Evolutionary conservation across 2,113 vertebrate genomes (phyloP).

Genomic region (Leucopsar rothschildi): DNA sequence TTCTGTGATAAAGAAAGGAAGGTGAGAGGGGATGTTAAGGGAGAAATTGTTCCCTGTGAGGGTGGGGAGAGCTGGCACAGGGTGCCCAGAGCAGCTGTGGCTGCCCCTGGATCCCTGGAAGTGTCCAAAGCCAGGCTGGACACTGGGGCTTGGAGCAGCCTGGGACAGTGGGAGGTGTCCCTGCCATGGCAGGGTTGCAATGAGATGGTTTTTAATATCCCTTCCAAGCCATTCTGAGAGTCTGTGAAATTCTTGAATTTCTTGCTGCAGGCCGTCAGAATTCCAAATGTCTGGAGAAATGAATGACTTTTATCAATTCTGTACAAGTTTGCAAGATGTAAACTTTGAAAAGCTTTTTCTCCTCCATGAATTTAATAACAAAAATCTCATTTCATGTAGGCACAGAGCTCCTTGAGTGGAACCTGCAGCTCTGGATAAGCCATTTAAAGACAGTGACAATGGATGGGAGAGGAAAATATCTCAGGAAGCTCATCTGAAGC

Average conservation of each 20-base stretch:
- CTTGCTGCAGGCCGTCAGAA: background rate
- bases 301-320: background rate
- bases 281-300: background rate
- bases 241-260: background rate
- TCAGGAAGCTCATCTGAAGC: background rate
- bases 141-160: accelerated
- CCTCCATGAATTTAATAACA: background rate
- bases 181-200: background rate
- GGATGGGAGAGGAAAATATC: background rate
- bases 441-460: background rate
- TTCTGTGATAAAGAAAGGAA: background rate
- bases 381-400: background rate
- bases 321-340: background rate
- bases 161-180: background rate
- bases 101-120: background rate
- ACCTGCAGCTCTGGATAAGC: background rate
- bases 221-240: background rate
- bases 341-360: background rate
- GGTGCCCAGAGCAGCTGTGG: background rate
- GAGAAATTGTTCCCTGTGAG: accelerated
- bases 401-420: background rate
- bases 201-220: background rate
- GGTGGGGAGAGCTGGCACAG: background rate
- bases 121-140: background rate
- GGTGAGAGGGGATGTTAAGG: no score